Evolutionary conservation across 1,140 invertebrate genomes (phyloP).

Genomic region (Lucilia cuprina): DNA sequence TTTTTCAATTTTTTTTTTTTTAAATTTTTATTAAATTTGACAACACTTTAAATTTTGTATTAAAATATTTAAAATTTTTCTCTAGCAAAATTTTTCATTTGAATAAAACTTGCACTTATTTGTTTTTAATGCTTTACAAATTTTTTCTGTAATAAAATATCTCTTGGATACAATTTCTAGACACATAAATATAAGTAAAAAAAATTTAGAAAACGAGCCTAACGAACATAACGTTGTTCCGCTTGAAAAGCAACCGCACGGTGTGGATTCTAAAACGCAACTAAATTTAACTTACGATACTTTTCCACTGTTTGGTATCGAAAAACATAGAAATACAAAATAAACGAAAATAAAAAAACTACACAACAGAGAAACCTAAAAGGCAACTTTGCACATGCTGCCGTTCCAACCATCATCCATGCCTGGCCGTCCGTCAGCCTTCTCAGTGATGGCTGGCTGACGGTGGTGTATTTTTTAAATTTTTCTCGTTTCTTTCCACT

Average conservation of each 20-base stretch:
- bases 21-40: not conserved
- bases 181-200: not conserved
- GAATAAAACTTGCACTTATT: no score
- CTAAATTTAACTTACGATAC: slow-evolving; percentile 27
- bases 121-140: no score
- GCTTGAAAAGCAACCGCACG: slow-evolving; percentile 30
- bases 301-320: not conserved
- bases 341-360: not conserved
- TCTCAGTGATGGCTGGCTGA: not conserved
- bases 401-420: no score
- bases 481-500: not conserved
- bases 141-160: slow-evolving; percentile 8
- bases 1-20: not conserved
- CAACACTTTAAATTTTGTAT: not conserved
- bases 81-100: no score
- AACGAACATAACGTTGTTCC: not conserved
- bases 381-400: slow-evolving; percentile 22
- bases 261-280: slow-evolving; percentile 40
- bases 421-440: not conserved
- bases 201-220: no score
- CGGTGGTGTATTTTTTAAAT: not conserved
- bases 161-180: slow-evolving; percentile 30
- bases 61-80: no score
- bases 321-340: not conserved
- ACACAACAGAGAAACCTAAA: not conserved